phyloP scores from a whole-genome alignment of 2,888 invertebrate species.

The Oxyteleia sp. region DNA sequence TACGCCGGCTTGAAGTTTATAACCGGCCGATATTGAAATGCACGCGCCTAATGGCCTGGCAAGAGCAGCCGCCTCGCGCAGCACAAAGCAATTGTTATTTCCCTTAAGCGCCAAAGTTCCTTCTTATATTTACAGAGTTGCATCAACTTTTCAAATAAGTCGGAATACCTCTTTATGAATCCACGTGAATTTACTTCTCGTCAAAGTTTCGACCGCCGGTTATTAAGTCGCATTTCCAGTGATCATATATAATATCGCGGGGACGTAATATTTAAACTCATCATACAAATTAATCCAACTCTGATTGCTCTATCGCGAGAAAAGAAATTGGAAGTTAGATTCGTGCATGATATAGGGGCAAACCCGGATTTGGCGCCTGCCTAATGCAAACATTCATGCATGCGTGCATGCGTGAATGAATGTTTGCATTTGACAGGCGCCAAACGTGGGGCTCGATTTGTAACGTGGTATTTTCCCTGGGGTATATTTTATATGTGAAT shows the following conservation, averaged over 20 bases:
- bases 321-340: too few species aligned
- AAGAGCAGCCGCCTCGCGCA: slow-evolving; percentile 17
- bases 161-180: slow-evolving; percentile 80
- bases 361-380: too few species aligned
- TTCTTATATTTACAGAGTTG: slow-evolving; percentile 79
- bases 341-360: too few species aligned
- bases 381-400: too few species aligned
- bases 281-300: too few species aligned
- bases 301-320: too few species aligned
- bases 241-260: slow-evolving; percentile 11
- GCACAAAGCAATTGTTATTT: slow-evolving; percentile 63
- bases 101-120: slow-evolving; percentile 57
- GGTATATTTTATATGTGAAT: too few species aligned
- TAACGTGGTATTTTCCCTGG: too few species aligned
- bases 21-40: slow-evolving; percentile 56
- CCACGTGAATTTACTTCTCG: slow-evolving; percentile 63
- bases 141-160: slow-evolving; percentile 86
- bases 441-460: too few species aligned
- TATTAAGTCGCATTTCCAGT: slow-evolving; percentile 52
- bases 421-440: too few species aligned
- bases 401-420: too few species aligned
- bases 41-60: slow-evolving; percentile 51
- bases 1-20: slow-evolving; percentile 36
- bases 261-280: too few species aligned
- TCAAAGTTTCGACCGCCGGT: slow-evolving; percentile 59